Conservation (phyloP, 2,888 invertebrate species). For the Tetramorium bicarinatum region DNA sequence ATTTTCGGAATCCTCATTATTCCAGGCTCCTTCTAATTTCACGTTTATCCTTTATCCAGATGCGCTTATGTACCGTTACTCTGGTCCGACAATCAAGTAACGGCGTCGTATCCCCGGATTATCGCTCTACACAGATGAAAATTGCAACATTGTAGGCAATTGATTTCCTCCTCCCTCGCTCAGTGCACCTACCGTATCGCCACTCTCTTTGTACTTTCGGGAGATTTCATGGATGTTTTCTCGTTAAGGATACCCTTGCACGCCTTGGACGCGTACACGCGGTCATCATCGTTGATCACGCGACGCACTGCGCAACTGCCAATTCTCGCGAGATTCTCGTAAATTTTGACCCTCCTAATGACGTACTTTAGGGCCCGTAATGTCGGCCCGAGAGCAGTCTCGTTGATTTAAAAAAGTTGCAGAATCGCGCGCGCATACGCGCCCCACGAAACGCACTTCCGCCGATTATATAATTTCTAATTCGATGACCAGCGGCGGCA, state of each 20-base stretch:
- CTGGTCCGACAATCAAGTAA: constrained; percentile 14
- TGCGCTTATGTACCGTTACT: constrained; percentile 12
- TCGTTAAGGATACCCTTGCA: constrained; percentile 35
- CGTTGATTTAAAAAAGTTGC: constrained; percentile 51
- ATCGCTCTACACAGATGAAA: constrained; percentile 15
- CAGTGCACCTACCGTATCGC: neutral
- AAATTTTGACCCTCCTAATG: constrained; percentile 61
- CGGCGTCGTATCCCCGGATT: constrained; percentile 17
- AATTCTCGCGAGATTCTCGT: constrained; percentile 58
- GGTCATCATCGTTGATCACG: constrained; percentile 65
- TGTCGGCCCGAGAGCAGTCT: constrained; percentile 29
- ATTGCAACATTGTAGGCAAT: constrained; percentile 37
- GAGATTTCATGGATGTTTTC: constrained; percentile 41
- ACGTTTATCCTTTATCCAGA: constrained; percentile 29
- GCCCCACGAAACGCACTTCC: constrained; percentile 46
- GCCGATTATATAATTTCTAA: constrained; percentile 53
- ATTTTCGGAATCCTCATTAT: constrained; percentile 34
- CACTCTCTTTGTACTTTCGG: constrained; percentile 20
- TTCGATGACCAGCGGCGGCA: constrained; percentile 3
- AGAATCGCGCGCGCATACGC: constrained; percentile 26
- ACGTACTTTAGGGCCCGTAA: constrained; percentile 54
- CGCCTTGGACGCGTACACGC: constrained; percentile 9
- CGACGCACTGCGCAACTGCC: constrained; percentile 54
- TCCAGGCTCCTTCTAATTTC: constrained; percentile 35
- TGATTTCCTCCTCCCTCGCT: constrained; percentile 27